A percentile compares a stretch with the other conserved stretches of the same genome.
Conservation (phyloP, 2,113 vertebrate genomes). For the Thymallus thymallus region DNA sequence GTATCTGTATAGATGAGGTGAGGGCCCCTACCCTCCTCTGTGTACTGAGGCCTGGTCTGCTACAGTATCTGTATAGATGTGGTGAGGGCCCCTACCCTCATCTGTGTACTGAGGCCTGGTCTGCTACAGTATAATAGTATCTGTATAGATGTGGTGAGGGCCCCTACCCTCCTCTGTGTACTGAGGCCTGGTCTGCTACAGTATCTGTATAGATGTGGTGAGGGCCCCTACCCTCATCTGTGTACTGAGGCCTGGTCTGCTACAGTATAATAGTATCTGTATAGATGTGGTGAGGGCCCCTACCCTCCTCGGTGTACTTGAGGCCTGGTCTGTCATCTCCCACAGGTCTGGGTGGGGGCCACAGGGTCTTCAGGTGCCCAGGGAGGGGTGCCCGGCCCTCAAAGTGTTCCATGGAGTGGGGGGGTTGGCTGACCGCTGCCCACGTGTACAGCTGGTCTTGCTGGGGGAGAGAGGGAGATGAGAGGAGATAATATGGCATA, state of each 20-base stretch:
- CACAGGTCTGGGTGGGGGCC: slow-evolving; percentile 67
- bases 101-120: too few relatives aligned
- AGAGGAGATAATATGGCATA: too few relatives aligned
- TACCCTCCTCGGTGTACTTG: slow-evolving; percentile 77
- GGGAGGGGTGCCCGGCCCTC: slow-evolving; percentile 77
- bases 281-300: slow-evolving; percentile 1
- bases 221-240: too few relatives aligned
- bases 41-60: too few relatives aligned
- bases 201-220: too few relatives aligned
- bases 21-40: too few relatives aligned
- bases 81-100: too few relatives aligned
- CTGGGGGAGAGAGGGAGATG: slow-evolving; percentile 57
- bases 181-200: too few relatives aligned
- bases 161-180: too few relatives aligned
- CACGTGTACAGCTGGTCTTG: slow-evolving; percentile 94
- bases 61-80: too few relatives aligned
- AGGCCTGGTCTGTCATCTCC: slow-evolving; percentile 63
- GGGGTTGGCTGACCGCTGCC: slow-evolving; percentile 91
- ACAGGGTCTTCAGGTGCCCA: slow-evolving; percentile 72
- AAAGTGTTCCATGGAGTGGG: slow-evolving; percentile 79
- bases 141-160: too few relatives aligned
- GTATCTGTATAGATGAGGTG: slow-evolving; percentile 59
- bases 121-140: too few relatives aligned
- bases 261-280: slow-evolving; percentile 64
- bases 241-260: slow-evolving; percentile 70